These are phyloP conservation scores for Polyergus mexicanus DNA, from an alignment of 1,140 invertebrate species.

Conservation along the genomic window DNA sequence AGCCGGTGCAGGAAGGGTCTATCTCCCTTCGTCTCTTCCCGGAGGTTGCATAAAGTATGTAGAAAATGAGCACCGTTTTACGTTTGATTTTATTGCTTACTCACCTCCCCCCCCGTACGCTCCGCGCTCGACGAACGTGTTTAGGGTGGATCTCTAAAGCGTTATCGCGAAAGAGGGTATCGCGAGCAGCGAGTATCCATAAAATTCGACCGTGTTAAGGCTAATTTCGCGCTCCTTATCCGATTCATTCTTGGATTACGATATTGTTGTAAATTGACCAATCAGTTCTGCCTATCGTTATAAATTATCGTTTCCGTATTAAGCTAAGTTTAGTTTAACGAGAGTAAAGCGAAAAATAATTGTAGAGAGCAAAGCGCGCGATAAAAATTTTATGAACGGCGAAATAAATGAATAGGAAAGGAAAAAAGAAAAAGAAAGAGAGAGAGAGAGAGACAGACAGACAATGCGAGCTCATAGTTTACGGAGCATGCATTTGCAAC, in stretches of 20 bases:
- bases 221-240: conserved; percentile 54
- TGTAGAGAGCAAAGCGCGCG: neutral
- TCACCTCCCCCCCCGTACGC: conserved; percentile 47
- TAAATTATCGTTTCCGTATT: conserved; percentile 8
- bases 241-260: conserved; percentile 51
- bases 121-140: conserved; percentile 40
- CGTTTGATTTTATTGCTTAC: conserved; percentile 74
- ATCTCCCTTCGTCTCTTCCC: too few species aligned
- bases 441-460: neutral
- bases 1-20: neutral
- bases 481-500: conserved; percentile 48
- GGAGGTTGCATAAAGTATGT: conserved; percentile 63
- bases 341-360: neutral
- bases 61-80: conserved; percentile 68
- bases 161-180: conserved; percentile 13
- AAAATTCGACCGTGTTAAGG: conserved; percentile 61
- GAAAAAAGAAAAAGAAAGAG: too few species aligned
- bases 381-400: conserved; percentile 8
- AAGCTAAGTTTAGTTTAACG: neutral
- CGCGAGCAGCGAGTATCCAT: conserved; percentile 10
- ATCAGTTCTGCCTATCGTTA: neutral
- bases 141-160: conserved; percentile 48
- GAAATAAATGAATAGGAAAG: neutral
- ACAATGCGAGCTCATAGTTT: neutral
- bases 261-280: conserved; percentile 39